Base-by-base conservation (phyloP, 2,797 vertebrate genomes). In the Fistularia commersonii region DNA sequence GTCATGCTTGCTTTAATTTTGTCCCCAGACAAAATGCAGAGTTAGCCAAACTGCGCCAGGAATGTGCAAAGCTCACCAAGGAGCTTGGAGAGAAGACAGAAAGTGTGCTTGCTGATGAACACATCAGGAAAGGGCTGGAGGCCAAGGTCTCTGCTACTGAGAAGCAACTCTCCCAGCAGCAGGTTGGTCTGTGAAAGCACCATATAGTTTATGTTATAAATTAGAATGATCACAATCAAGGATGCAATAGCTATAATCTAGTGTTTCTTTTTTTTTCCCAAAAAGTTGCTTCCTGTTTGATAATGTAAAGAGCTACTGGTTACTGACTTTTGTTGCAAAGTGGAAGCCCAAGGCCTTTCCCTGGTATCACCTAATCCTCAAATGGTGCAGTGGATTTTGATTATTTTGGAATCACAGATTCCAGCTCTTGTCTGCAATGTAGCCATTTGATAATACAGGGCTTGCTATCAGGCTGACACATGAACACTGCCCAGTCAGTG, bases 1-100 rank as follows among this genome's bases (percentile, higher is more conserved):
- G 31, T 33, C 12, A 36, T 8, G 10, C 32, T 40, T 12, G 41
- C 49, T 8, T 51, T 41, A 6, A 46, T 9, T 8, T 38, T 60
- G n/a, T 52, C 12, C 42, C 65, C 79, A 98, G 96, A 80, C 96
- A 97, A 74, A 99, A 98, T 0, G 88, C 95, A 0, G 95, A 98
- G 81, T 70, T 98, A 83, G 95, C 95, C 45, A 97, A 97, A 77
- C 77, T 98, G 61, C 91, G 91, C 31, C 96, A 98, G 70, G 96
- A 99, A 78, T 94, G 93, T 61, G 66, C 74, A 75, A 95, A 91
- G 73, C 86, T 95, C 71, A 88, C 87, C 81, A 97, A 96, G 75
- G 96, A 98, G 48, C 82, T 97, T 38, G 76, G 80, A 38, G 96
- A 98, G 77, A 96, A 94, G 77, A 82, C 82, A 0, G 93, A 94